Percentiles rank a stretch among this genome's conserved stretches.
phyloP scores from a whole-genome alignment of 2,888 invertebrate genomes.

The Tetrapedia diversipes region DNA sequence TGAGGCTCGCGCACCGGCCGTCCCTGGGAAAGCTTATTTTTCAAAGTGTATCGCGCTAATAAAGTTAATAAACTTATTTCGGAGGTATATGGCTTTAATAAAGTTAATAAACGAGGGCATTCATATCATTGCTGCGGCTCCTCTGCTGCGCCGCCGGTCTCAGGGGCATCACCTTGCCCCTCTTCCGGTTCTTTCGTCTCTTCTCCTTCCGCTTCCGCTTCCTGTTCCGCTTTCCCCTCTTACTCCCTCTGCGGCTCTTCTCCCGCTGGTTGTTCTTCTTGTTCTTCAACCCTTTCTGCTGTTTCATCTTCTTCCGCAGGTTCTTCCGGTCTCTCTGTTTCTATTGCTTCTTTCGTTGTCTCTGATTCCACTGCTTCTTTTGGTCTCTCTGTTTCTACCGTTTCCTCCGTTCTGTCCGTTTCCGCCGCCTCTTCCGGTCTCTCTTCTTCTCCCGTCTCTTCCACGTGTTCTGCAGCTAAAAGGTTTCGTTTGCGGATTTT shows the following conservation, averaged over 20 bases:
- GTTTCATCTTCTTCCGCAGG: not conserved
- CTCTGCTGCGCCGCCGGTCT: conserved; percentile 27
- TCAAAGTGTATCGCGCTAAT: conserved; percentile 48
- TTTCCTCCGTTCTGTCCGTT: not conserved
- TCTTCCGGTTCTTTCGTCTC: conserved; percentile 21
- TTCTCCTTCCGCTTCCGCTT: not conserved
- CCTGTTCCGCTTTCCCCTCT: not conserved
- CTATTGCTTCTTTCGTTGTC: not conserved
- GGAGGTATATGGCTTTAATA: conserved; percentile 57
- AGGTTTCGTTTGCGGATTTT: no score
- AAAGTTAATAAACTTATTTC: conserved; percentile 55
- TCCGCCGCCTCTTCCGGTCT: not conserved
- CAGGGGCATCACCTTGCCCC: conserved; percentile 46
- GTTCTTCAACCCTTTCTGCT: not conserved
- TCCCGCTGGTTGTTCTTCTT: not conserved
- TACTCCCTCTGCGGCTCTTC: no score
- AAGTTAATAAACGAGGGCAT: conserved; percentile 61
- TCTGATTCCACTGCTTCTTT: not conserved
- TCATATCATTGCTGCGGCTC: conserved; percentile 57
- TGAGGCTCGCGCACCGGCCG: not conserved
- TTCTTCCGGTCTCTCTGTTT: not conserved
- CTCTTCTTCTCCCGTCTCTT: not conserved
- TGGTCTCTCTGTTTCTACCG: not conserved
- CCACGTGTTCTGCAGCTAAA: not conserved
- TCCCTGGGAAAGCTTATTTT: conserved; percentile 38